These are phyloP conservation scores for Rhinolophus ferrumequinum DNA, from an alignment of 2,113 vertebrate species.

Conservation along the genomic window DNA sequence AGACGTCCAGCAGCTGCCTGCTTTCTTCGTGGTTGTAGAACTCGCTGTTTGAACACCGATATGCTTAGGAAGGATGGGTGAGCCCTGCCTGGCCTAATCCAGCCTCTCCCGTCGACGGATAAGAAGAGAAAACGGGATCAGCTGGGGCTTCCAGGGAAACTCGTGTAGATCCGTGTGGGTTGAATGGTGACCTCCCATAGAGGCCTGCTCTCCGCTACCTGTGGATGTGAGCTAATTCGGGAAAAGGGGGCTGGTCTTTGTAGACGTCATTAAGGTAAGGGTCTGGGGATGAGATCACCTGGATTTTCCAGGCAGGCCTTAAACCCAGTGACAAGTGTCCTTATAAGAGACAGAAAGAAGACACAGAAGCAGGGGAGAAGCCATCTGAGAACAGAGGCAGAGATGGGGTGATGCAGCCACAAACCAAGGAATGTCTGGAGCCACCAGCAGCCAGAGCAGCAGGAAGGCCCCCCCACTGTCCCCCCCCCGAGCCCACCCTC, in stretches of 20 bases:
- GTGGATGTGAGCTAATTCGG: neutral
- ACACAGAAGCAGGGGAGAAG: neutral
- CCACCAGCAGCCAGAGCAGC: neutral
- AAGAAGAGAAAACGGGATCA: neutral
- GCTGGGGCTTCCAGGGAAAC: neutral
- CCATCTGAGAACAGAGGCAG: rapidly evolving
- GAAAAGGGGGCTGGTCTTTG: neutral
- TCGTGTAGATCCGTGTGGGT: neutral
- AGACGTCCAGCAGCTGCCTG: neutral
- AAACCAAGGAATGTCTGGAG: rapidly evolving
- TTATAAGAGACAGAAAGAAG: too few species aligned
- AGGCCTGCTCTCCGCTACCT: too few species aligned
- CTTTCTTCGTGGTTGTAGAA: neutral
- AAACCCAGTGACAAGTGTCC: neutral
- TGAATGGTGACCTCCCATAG: neutral
- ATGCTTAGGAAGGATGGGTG: rapidly evolving
- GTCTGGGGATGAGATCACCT: neutral
- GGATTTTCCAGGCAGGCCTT: neutral
- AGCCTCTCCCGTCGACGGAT: neutral
- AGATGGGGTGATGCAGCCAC: neutral
- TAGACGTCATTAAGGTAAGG: neutral
- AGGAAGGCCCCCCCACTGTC: too few species aligned
- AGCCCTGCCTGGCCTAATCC: too few species aligned
- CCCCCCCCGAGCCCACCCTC: too few species aligned
- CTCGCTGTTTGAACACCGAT: too few species aligned